Conservation (phyloP, 2,888 invertebrate genomes). For the Drosophila parthenogenetica region DNA sequence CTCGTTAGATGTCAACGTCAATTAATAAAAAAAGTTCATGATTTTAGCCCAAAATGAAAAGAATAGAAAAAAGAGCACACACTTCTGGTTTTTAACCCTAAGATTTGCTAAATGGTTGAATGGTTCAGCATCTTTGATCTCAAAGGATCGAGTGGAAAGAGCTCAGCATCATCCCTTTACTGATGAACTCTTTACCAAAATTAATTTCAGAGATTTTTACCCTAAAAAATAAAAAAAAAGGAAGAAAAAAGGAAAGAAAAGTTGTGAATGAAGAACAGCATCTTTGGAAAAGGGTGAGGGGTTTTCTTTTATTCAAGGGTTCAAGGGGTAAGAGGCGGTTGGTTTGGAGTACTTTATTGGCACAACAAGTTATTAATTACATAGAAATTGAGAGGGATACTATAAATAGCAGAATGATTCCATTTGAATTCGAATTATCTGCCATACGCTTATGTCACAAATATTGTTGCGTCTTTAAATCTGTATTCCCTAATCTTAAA, state of each 20-base stretch:
- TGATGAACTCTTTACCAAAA: constrained; percentile 70
- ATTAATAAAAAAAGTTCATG: constrained; percentile 76
- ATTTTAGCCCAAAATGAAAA: constrained; percentile 31
- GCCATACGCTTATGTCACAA: constrained; percentile 60
- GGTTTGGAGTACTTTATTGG: constrained; percentile 51
- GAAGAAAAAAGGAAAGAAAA: constrained; percentile 9
- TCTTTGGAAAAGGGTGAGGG: constrained; percentile 40
- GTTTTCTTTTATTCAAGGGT: constrained; percentile 26
- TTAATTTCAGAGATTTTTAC: constrained; percentile 43
- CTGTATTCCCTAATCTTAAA: constrained; percentile 26
- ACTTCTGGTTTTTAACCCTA: constrained; percentile 51
- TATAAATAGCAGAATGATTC: constrained; percentile 58
- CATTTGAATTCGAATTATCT: constrained; percentile 48
- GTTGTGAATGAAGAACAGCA: constrained; percentile 56
- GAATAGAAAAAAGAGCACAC: constrained; percentile 34
- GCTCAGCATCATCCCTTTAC: constrained; percentile 35
- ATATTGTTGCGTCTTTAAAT: constrained; percentile 15
- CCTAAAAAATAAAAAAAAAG: constrained; percentile 49
- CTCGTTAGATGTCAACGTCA: constrained; percentile 55
- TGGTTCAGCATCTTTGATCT: constrained; percentile 68
- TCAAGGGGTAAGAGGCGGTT: constrained; percentile 43
- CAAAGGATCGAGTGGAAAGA: constrained; percentile 34
- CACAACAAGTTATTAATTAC: constrained; percentile 78
- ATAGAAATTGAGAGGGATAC: constrained; percentile 3
- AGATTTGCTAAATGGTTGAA: constrained; percentile 31